These are phyloP conservation scores for Cynoglossus semilaevis DNA, from an alignment of 2,113 vertebrate genomes.

Conservation along the genomic window DNA sequence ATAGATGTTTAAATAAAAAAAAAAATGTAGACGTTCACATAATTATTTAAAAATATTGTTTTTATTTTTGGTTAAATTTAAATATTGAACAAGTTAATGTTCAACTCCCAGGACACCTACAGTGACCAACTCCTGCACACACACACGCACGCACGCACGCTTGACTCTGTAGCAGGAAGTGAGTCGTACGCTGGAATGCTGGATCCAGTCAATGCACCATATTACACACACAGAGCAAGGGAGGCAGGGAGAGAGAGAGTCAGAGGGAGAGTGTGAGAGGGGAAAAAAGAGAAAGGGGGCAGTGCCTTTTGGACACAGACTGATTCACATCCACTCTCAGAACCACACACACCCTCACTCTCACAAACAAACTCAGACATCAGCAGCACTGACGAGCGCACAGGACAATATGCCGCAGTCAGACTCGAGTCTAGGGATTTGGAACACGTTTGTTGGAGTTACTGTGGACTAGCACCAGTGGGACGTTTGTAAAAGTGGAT, in stretches of 20 bases:
- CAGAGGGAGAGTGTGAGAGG: constrained; percentile 12
- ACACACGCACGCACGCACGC: constrained; percentile 23
- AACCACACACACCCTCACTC: constrained; percentile 42
- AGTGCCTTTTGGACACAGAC: constrained; percentile 57
- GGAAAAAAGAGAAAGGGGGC: constrained; percentile 41
- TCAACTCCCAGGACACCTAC: constrained; percentile 9
- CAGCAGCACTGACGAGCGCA: constrained; percentile 26
- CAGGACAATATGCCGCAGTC: constrained; percentile 53
- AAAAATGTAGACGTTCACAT: too few relatives aligned
- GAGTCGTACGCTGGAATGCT: constrained; percentile 68
- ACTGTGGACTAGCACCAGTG: constrained; percentile 34
- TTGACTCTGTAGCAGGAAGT: constrained; percentile 68
- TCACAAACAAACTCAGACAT: constrained; percentile 35
- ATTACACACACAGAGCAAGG: constrained; percentile 26
- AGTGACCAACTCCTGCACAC: constrained; percentile 12
- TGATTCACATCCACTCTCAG: constrained; percentile 40
- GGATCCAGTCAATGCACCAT: constrained; percentile 51
- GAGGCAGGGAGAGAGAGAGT: constrained; percentile 15
- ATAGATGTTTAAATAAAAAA: too few relatives aligned
- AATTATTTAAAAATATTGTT: too few relatives aligned
- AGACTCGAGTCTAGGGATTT: constrained; percentile 18
- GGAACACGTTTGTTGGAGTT: constrained; percentile 16
- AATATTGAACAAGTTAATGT: too few relatives aligned
- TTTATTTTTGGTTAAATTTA: neutral
- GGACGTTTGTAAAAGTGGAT: constrained; percentile 28